Base-by-base conservation (phyloP, 2,113 vertebrate species). In the Dinomys branickii region DNA sequence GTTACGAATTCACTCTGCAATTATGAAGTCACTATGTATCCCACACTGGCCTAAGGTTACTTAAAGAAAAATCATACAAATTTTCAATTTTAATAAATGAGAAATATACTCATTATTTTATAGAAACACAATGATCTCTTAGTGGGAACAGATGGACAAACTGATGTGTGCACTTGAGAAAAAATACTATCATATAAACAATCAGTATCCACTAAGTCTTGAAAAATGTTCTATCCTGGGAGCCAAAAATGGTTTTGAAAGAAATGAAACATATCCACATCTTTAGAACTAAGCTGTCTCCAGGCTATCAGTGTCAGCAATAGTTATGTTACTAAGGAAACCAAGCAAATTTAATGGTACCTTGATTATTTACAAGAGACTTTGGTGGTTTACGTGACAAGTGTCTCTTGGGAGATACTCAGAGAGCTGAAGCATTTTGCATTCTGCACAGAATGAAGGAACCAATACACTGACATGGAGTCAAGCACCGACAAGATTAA, bases 361-460 rank as follows among this genome's bases (percentile, higher is more conserved):
- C 65, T 71, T 71, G 7, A 81, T 92, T 94, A 92, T 88, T 94
- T 96, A 77, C 17, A 95, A 78, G 63, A 82, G 41, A 80, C 82
- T 91, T 88, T 80, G 78, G 58, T 88, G 35, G 6, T 80, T 88
- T 96, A 33, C 12, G 7, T 59, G 26, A n/a, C 30, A 41, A 44
- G 17, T 1, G 1, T 91, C n/a, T 47, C 38, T 80, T 44, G 59
- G 69, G 71, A 96, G 17, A 69, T 67, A 67, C 26, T 7, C 33
- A 56, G 52, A 54, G 7, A 82, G 50, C 8, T 24, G 2, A 30
- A 2, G 13, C 14, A 69, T 35, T 59, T 71, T 85, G 52, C 59
- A 81, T 82, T 73, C 44, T 88, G 0, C 71, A 61, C 6, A 88
- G 7, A 95, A 5, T 20, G 86, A 41, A 91, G 10, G n/a, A 69